Evolutionary conservation across 2,113 vertebrate genomes (phyloP), one percentile per base, ranked within the genome.

Genomic region (Pseudorectes ferrugineus): DNA sequence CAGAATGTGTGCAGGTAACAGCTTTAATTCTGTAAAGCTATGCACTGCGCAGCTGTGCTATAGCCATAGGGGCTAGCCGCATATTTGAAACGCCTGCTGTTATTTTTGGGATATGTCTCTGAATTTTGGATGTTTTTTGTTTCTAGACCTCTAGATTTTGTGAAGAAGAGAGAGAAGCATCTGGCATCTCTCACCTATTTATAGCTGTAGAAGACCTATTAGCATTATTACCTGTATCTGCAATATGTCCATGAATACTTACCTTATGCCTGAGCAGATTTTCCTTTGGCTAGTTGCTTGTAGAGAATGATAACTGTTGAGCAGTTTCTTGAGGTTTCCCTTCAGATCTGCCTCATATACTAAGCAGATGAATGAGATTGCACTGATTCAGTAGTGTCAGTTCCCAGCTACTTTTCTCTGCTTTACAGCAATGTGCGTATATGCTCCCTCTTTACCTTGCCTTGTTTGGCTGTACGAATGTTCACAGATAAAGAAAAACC

Each of bases 1-100:
- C 91, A 91, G 91, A 96, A 91, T 42, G 51, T 93, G 85, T 55
- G 38, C 70, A 95, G 88, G 79, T 96, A 96, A 94, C 85, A 92
- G 67, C 91, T 96, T 96, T 88, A 90, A 92, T 91, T 93, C 83
- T 95, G 49, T 35, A 61, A 62, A 11, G 29, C 46, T 68, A 25
- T 68, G 91, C 40, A 77, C 3, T 23, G 52, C 0, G 0, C 88
- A 88, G 65, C 77, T 94, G 72, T 83, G 89, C 73, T 95, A 14
- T 66, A 83, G 70, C 70, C 49, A 12, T 48, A 75, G 78, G 90
- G 84, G 63, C 67, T 92, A 61, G 33, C 55, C 24, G 31, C 65
- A 11, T 71, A 83, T 89, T 80, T 66, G 54, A 92, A 45, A 75
- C 0, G 4, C 16, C 61, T 91, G 77, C 74, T 89, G 36, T 80